Base-by-base conservation (phyloP, 2,888 invertebrate genomes). In the Phlogophora meticulosa region DNA sequence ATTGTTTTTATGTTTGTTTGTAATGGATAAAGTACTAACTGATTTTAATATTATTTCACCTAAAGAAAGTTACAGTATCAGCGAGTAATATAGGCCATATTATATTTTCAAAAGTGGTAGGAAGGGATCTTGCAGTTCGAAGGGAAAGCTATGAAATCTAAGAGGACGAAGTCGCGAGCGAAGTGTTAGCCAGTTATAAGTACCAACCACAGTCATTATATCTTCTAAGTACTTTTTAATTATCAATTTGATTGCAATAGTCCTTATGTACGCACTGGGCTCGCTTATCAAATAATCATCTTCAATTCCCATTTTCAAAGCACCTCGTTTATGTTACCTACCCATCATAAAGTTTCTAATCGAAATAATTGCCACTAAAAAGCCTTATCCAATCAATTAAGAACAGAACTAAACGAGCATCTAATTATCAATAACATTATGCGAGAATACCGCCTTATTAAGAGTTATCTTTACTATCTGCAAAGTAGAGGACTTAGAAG, bases 391-490 rank as follows among this genome's bases (percentile, higher is more conserved):
- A 66, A 66, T 66, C 46, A 28, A 51, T 36, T 59, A 45, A 28
- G 17, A 17, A 20, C 2, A 2, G 2, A 42, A 17, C 7, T 10
- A 48, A 45, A 28, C 32, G 34, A 49, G 20, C 22, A 36, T 40
- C n/a, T 56, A 56, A 49, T 56, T 49, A 63, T 11, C 15, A 38
- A 34, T 66, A 45, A 45, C 55, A 55, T 20, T 2, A 42, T 60
- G 43, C n/a, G 22, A 64, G 52, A 43, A 57, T 2, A 20, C 32
- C 1, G 3, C 38, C 28, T 49, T 55, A 43, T 46, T 63, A 66
- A 61, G 9, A 49, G 7, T 42, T 72, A 72, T 73, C 62, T 38
- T 7, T 48, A 22, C 0, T 40, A 42, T 52, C 11, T 32, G 24
- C n/a, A 7, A 46, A 24, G 7, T 48, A 40, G 34, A 52, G 4